A percentile compares a stretch with the other conserved stretches of the same genome.
Evolutionary conservation across 2,113 vertebrate genomes (phyloP).

Genomic region (Plotosus lineatus): DNA sequence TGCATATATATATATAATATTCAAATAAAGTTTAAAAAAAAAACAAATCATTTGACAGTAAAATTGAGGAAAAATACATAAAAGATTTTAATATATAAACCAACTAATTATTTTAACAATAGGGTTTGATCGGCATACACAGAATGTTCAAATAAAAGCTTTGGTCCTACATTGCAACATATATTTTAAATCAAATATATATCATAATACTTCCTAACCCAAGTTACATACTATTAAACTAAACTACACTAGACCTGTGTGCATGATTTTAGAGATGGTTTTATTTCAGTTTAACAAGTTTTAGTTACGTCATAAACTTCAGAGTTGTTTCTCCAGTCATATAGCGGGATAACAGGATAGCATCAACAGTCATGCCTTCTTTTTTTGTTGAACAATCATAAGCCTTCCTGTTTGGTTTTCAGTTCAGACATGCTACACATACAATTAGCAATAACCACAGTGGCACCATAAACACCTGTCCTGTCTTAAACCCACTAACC

Average conservation of each 20-base stretch:
- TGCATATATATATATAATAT: neutral
- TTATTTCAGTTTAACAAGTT: neutral
- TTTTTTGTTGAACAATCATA: conserved; percentile 24
- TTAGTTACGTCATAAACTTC: neutral
- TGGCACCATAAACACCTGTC: conserved; percentile 19
- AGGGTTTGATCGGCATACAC: too few relatives aligned
- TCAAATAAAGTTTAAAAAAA: neutral
- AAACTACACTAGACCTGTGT: neutral
- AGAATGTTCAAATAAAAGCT: neutral
- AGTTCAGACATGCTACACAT: conserved; percentile 21
- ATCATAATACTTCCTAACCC: neutral
- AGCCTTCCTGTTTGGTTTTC: conserved; percentile 30
- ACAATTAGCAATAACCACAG: conserved; percentile 25
- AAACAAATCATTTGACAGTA: neutral
- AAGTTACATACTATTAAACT: neutral
- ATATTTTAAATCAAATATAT: neutral
- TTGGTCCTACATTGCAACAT: neutral
- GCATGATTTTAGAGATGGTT: neutral
- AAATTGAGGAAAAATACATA: neutral
- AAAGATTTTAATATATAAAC: neutral
- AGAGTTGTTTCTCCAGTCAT: neutral
- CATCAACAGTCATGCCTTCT: neutral
- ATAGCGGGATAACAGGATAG: neutral
- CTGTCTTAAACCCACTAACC: conserved; percentile 1
- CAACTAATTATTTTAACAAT: neutral